phyloP scores from a whole-genome alignment of 2,888 invertebrate species.

The Eutolmus rufibarbis region DNA sequence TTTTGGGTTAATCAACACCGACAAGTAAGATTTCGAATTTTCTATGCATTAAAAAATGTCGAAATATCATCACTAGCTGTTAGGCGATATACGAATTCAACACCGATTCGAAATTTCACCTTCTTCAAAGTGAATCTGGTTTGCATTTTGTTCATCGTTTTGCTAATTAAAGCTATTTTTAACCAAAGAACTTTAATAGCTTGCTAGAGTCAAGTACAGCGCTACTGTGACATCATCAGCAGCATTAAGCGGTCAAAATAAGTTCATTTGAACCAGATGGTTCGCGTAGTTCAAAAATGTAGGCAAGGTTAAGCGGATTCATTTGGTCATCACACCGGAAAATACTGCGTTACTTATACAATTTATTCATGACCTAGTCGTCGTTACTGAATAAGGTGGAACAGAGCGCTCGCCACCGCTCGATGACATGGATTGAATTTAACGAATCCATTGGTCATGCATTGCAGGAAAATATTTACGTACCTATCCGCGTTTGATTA shows the following conservation, averaged over 20 bases:
- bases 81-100: neutral
- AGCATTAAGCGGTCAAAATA: neutral
- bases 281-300: neutral
- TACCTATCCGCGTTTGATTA: neutral
- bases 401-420: neutral
- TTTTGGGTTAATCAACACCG: neutral
- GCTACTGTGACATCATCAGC: neutral
- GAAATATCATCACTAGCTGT: neutral
- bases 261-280: neutral
- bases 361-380: neutral
- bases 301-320: neutral
- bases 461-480: neutral
- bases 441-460: neutral
- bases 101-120: neutral
- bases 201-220: neutral
- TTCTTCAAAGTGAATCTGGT: neutral
- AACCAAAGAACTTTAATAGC: neutral
- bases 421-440: neutral
- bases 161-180: neutral
- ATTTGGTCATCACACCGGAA: neutral
- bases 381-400: neutral
- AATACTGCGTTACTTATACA: neutral
- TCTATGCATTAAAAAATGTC: neutral
- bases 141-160: neutral
- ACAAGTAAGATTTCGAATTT: neutral